Evolutionary conservation across 2,888 invertebrate species (phyloP).

Genomic region (Phalangium opilio): DNA sequence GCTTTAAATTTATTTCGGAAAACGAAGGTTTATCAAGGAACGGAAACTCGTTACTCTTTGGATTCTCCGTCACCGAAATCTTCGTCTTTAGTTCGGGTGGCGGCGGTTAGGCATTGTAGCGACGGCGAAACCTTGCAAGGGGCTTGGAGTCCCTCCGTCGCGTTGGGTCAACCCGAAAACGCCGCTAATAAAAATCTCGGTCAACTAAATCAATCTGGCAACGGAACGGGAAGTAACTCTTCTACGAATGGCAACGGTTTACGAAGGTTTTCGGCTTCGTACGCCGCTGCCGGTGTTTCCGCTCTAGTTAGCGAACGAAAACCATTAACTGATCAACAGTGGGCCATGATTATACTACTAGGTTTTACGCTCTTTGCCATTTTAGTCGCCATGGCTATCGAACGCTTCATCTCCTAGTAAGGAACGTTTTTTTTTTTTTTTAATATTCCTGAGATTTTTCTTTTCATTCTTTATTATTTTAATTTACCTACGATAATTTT

Average conservation of each 20-base stretch:
- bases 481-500: too few relatives aligned
- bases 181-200: constrained; percentile 6
- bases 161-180: constrained; percentile 38
- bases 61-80: constrained; percentile 52
- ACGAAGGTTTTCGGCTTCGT: not conserved
- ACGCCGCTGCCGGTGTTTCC: constrained; percentile 7
- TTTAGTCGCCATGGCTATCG: constrained; percentile 44
- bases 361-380: constrained; percentile 46
- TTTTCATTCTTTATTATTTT: too few relatives aligned
- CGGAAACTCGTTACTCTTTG: constrained; percentile 37
- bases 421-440: too few relatives aligned
- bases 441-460: too few relatives aligned
- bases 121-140: constrained; percentile 44
- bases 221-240: too few relatives aligned
- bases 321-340: constrained; percentile 42
- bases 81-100: constrained; percentile 61
- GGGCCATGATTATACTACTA: constrained; percentile 45
- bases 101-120: constrained; percentile 49
- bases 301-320: constrained; percentile 24
- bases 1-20: constrained; percentile 5
- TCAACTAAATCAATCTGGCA: too few relatives aligned
- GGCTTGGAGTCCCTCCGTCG: constrained; percentile 50
- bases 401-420: constrained; percentile 28
- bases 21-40: constrained; percentile 35
- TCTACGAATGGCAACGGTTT: too few relatives aligned